Conservation (phyloP, 2,113 vertebrate species). For the Zingel zingel region DNA sequence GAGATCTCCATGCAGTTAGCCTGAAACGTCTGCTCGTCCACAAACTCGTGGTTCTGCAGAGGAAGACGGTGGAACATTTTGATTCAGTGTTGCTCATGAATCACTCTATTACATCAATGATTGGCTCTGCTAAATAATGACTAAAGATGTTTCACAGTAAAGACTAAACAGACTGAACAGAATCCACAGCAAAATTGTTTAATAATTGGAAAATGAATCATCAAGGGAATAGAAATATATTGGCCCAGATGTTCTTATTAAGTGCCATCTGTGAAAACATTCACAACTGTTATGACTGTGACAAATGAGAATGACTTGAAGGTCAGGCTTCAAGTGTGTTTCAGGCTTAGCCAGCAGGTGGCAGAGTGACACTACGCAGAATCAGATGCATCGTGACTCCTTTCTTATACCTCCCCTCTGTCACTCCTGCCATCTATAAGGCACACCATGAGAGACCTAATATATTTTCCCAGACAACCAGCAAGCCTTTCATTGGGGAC, state of each 20-base stretch:
- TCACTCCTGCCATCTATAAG: slow-evolving; percentile 50
- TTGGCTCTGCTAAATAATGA: slow-evolving; percentile 56
- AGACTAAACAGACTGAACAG: slow-evolving; percentile 64
- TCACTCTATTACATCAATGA: slow-evolving; percentile 54
- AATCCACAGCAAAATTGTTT: slow-evolving; percentile 61
- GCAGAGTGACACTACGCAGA: slow-evolving; percentile 56
- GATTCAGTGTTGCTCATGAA: slow-evolving; percentile 38
- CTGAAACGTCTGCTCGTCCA: slow-evolving; percentile 98
- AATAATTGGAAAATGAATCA: slow-evolving; percentile 73
- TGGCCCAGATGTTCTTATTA: slow-evolving; percentile 79
- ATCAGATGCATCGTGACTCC: slow-evolving; percentile 7
- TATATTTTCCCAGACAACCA: slow-evolving; percentile 42
- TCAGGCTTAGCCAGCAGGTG: slow-evolving; percentile 70
- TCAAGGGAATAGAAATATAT: slow-evolving; percentile 72
- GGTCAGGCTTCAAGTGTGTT: slow-evolving; percentile 59
- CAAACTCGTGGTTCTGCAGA: slow-evolving; percentile 95
- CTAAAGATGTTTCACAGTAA: slow-evolving; percentile 65
- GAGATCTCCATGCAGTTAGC: slow-evolving; percentile 96
- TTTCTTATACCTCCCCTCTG: slow-evolving; percentile 17
- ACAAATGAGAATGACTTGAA: slow-evolving; percentile 77
- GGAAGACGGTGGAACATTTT: background rate
- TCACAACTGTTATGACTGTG: slow-evolving; percentile 73
- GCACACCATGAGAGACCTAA: slow-evolving; percentile 43
- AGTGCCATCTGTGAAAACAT: slow-evolving; percentile 79
- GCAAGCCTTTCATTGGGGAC: slow-evolving; percentile 37